Conservation (phyloP, 2,888 invertebrate genomes). For the Sceliomorpha sp. region DNA sequence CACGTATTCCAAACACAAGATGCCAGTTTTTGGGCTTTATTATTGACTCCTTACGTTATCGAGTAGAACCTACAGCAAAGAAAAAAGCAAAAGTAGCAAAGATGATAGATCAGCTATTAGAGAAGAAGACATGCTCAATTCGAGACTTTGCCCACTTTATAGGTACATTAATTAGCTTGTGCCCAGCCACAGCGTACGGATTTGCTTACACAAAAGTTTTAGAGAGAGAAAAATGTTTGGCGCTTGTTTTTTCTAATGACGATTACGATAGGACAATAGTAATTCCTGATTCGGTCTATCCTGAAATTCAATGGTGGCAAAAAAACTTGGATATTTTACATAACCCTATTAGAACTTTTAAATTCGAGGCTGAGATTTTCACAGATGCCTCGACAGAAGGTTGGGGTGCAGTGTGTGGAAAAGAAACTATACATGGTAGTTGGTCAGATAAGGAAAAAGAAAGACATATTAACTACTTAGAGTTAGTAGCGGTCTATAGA, state of each 20-base stretch:
- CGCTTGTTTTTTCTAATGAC: slow-evolving; percentile 12
- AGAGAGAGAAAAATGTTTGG: slow-evolving; percentile 30
- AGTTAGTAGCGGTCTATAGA: slow-evolving; percentile 13
- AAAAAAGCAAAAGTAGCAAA: too few species aligned
- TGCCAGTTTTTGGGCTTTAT: too few species aligned
- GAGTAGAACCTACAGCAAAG: too few species aligned
- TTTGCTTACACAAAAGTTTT: slow-evolving; percentile 24
- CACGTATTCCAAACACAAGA: too few species aligned
- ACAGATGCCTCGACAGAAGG: slow-evolving; percentile 33
- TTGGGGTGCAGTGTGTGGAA: slow-evolving; percentile 28
- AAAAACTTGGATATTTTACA: slow-evolving; percentile 5
- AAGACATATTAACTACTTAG: too few species aligned
- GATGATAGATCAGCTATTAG: too few species aligned
- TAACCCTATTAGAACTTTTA: slow-evolving; percentile 8
- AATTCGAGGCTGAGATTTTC: slow-evolving; percentile 21
- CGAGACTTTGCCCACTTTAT: slow-evolving; percentile 31
- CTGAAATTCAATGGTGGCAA: slow-evolving; percentile 26
- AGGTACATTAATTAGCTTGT: slow-evolving; percentile 21
- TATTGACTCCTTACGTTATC: too few species aligned
- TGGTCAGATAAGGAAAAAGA: too few species aligned
- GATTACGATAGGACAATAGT: slow-evolving; percentile 25
- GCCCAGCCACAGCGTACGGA: slow-evolving; percentile 26
- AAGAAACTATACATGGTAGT: slow-evolving; percentile 20
- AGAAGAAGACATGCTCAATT: neutral
- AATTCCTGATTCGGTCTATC: neutral